These are phyloP conservation scores for Panagrolaimus sp. DNA, from an alignment of 1,140 invertebrate genomes.

Conservation along the genomic window DNA sequence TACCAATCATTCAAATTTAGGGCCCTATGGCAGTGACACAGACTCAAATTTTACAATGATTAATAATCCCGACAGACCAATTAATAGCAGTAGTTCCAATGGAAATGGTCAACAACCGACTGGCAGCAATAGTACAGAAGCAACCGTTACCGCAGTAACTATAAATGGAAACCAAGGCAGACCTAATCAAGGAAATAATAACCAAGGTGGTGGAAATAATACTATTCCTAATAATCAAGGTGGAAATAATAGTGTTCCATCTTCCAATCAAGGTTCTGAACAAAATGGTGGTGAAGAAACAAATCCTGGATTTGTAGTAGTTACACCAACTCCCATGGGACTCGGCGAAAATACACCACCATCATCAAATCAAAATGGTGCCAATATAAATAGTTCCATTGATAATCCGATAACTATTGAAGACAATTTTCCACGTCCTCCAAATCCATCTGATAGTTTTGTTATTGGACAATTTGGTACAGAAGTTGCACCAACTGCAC, in stretches of 20 bases:
- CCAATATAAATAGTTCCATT: neutral
- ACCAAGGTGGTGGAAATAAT: neutral
- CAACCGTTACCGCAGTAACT: neutral
- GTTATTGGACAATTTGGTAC: slow-evolving; percentile 2
- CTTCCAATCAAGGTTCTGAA: neutral
- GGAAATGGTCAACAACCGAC: neutral
- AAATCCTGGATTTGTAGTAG: neutral
- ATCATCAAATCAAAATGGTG: slow-evolving; percentile 3
- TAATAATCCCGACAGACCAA: neutral
- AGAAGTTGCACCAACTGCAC: neutral
- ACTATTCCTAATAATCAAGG: neutral
- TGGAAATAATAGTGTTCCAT: too few relatives aligned
- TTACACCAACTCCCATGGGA: too few relatives aligned
- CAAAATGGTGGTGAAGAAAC: neutral
- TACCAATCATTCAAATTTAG: neutral
- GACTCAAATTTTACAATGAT: neutral
- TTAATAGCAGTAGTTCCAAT: neutral
- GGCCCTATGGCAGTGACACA: neutral
- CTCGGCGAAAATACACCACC: neutral
- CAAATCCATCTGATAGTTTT: neutral
- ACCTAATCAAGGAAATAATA: too few relatives aligned
- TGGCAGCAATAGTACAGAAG: neutral
- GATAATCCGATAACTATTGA: neutral
- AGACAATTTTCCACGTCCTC: neutral
- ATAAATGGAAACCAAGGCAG: neutral